Base-by-base conservation (phyloP, 2,797 vertebrate genomes). In the Ataeniobius toweri region DNA sequence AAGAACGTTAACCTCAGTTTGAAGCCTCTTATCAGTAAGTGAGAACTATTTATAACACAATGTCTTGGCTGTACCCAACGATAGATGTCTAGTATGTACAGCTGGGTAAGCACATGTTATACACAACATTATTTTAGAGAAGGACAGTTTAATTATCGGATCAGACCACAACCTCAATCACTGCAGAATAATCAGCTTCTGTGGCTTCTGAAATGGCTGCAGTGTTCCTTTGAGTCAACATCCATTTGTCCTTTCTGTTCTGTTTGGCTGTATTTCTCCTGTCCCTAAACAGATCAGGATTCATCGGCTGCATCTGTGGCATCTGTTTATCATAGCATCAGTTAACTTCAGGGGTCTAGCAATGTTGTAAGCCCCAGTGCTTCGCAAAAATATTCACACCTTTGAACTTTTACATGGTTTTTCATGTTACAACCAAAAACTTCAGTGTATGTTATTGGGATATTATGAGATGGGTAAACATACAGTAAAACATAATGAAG, bases 201-300 rank as follows among this genome's bases (percentile, higher is more conserved):
- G 6, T 36, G 36, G 28, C 59, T 63, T 63, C 59, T 63, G 31
- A 36, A 63, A 31, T 63, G 59, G 59, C 59, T 63, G 59, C 59
- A 8, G 6, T 63, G 59, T 36, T 63, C 61, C 18, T 61, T 61
- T 18, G 31, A 63, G 61, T 63, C 16, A 36, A 31, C 16, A 63
- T 36, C 61, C 28, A 36, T 63, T 20, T 63, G 61, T 63, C 61
- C 61, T 63, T 36, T 36, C 16, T 16, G 61, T 31, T 63, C 28
- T 63, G 61, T 28, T 63, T 1, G 0, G 16, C 31, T 63, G 61
- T 63, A 36, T 63, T 63, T 63, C 31, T 63, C 36, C 28, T 9
- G 59, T 36, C 61, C 18, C 31, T 63, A 63, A 63, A 63, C 61
- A 63, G 61, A 63, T 63, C 28, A 36, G 31, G 36, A 63, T 63